Base-by-base conservation (phyloP, 2,797 vertebrate genomes). In the Hirundo rustica region DNA sequence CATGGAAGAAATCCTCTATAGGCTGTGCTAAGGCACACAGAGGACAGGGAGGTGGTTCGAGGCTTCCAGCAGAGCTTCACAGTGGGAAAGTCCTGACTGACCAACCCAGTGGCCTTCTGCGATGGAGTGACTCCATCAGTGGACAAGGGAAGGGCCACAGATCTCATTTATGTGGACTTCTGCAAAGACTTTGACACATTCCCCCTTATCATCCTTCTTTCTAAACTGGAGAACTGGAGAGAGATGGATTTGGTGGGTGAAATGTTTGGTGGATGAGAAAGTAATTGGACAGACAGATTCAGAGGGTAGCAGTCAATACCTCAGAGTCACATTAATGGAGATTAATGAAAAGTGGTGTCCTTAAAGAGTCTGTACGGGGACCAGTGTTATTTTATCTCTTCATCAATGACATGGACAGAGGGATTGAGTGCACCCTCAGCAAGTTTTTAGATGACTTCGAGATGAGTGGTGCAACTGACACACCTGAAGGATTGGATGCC, bases 181-280 rank as follows among this genome's bases (percentile, higher is more conserved):
- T 32, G 38, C 11, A 68, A 57, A 36, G 21, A 11, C 11, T 30
- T 64, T 21, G 38, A 44, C 27, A 27, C 13, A 23, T 19, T 30
- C 2, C 2, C 4, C 7, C 16, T 19, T 23, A 30, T 34, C 4
- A 45, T 50, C 27, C 16, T 85, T 55, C 20, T 44, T 12, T 74
- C 17, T 30, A 26, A 79, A 61, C 7, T 30, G 42, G 36, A 42
- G 14, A 73, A 44, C 7, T 30, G 23, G 14, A 32, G 19, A 50
- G 16, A 50, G 20, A 55, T 10, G 12, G 13, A 55, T 70, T 50
- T 82, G 55, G 44, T 62, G 32, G 3, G 11, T 45, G 20, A 5
- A 38, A 20, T 44, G 4, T 34, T 68, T 0, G 0, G 13, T 57
- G 50, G 21, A 30, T 57, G 26, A 64, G 30, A 40, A 57, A 34